These are phyloP conservation scores for Hydropotes inermis DNA, from an alignment of 2,113 vertebrate species.

Conservation along the genomic window DNA sequence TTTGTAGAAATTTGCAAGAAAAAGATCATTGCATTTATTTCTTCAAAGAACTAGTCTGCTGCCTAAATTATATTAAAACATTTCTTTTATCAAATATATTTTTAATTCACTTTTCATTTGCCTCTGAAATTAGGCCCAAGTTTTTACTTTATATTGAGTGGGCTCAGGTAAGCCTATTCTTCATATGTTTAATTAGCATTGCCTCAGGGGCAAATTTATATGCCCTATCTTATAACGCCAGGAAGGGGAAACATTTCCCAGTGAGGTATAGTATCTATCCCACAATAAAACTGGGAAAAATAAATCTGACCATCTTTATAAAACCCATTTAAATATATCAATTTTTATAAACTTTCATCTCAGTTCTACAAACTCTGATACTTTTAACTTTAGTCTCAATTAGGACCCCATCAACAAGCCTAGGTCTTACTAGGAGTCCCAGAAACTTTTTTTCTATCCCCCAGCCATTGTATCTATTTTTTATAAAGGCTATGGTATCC, in stretches of 20 bases:
- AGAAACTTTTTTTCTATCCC: background rate
- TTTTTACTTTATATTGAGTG: background rate
- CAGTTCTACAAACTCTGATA: background rate
- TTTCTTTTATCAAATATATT: background rate
- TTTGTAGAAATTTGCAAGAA: background rate
- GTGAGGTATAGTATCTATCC: background rate
- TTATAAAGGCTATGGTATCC: background rate
- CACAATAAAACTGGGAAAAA: background rate
- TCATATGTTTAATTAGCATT: background rate
- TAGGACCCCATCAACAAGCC: background rate
- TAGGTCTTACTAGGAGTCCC: background rate
- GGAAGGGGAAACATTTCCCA: background rate
- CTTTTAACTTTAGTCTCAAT: background rate
- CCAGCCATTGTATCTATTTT: background rate
- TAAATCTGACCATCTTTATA: background rate
- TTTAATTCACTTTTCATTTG: background rate
- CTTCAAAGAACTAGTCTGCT: background rate
- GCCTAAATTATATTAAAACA: background rate
- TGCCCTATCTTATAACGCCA: background rate
- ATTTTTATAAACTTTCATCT: background rate
- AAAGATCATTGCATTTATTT: background rate
- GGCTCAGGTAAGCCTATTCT: background rate
- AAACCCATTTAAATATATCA: background rate
- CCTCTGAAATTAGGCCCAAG: background rate
- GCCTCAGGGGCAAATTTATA: background rate